phyloP scores from a whole-genome alignment of 2,888 invertebrate genomes.

The Diploptera punctata region DNA sequence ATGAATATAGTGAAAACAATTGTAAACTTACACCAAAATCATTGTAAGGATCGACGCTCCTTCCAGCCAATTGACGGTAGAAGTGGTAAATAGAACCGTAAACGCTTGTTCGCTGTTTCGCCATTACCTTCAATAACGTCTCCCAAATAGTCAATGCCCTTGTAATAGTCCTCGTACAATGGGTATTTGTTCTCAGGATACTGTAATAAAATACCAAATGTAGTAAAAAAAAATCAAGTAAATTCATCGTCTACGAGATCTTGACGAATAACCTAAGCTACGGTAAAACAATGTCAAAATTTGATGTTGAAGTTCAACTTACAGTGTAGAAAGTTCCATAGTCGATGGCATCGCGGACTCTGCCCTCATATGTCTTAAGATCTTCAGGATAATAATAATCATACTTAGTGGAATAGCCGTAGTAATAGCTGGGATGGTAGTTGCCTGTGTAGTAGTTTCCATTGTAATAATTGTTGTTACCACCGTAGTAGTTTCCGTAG shows the following conservation, averaged over 20 bases:
- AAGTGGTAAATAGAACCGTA: conserved; percentile 55
- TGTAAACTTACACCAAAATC: conserved; percentile 50
- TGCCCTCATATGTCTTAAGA: conserved; percentile 58
- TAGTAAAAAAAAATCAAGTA: too few species aligned
- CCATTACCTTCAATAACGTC: conserved; percentile 52
- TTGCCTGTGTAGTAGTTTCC: conserved; percentile 22
- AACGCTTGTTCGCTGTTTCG: conserved; percentile 51
- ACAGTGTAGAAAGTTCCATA: conserved; percentile 56
- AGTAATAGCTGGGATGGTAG: neutral
- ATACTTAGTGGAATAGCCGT: conserved; percentile 19
- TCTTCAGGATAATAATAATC: conserved; percentile 49
- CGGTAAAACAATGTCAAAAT: too few species aligned
- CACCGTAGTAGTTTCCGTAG: neutral
- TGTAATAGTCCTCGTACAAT: conserved; percentile 10
- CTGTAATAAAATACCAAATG: too few species aligned
- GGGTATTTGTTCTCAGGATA: neutral
- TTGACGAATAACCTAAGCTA: too few species aligned
- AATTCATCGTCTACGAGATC: too few species aligned
- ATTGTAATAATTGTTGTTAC: conserved; percentile 3
- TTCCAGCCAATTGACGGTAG: conserved; percentile 13
- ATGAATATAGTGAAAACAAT: too few species aligned
- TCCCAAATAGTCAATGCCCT: conserved; percentile 29
- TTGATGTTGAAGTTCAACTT: too few species aligned
- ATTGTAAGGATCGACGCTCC: conserved; percentile 52
- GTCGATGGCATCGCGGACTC: conserved; percentile 65